These are phyloP conservation scores for Steinernema khuongi DNA, from an alignment of 1,140 invertebrate genomes.

Conservation along the genomic window DNA sequence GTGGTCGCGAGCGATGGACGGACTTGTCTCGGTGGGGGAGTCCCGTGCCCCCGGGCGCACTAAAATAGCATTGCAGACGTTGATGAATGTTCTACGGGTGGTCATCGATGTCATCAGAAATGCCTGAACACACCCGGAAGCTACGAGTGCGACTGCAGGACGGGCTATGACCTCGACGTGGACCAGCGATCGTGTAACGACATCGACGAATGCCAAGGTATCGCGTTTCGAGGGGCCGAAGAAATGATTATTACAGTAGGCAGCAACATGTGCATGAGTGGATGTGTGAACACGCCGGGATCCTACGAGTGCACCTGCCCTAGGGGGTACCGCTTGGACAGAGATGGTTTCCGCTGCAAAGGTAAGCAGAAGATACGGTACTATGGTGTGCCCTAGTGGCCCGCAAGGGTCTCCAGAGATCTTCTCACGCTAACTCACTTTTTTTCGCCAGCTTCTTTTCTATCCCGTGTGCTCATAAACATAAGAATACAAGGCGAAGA, in stretches of 20 bases:
- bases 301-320: constrained; percentile 61
- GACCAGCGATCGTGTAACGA: constrained; percentile 61
- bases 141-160: constrained; percentile 61
- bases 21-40: constrained; percentile 35
- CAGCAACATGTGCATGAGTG: constrained; percentile 62
- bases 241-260: constrained; percentile 1
- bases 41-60: not conserved
- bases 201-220: constrained; percentile 56
- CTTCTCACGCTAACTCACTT: too few species aligned
- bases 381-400: not conserved
- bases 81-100: constrained; percentile 57
- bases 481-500: too few species aligned
- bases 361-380: not conserved
- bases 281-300: constrained; percentile 61
- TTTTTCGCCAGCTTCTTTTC: too few species aligned
- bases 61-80: constrained; percentile 58
- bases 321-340: constrained; percentile 61
- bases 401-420: too few species aligned
- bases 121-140: constrained; percentile 63
- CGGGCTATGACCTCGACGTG: constrained; percentile 61
- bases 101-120: constrained; percentile 50
- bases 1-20: constrained; percentile 43
- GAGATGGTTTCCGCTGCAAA: constrained; percentile 60
- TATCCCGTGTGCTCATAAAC: too few species aligned
- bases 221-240: not conserved